Conservation (phyloP, 2,113 vertebrate genomes). For the Physeter macrocephalus region DNA sequence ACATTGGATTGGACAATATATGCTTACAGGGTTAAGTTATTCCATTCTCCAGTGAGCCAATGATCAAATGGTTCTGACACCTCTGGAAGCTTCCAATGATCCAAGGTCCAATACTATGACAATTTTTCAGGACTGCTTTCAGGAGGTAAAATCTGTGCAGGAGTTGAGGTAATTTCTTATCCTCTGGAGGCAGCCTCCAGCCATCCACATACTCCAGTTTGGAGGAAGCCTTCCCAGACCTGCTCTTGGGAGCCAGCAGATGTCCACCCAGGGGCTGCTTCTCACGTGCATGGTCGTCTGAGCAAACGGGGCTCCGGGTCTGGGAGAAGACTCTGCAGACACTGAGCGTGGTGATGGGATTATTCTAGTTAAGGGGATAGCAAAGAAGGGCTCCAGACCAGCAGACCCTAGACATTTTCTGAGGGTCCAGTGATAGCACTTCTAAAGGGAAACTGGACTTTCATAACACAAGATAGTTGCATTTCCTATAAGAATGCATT, state of each 20-base stretch:
- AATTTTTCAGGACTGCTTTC: not conserved
- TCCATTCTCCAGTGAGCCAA: not conserved
- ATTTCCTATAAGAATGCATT: not conserved
- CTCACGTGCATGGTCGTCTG: not conserved
- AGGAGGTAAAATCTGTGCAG: not conserved
- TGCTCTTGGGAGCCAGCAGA: not conserved
- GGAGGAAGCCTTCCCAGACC: not conserved
- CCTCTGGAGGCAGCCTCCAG: not conserved
- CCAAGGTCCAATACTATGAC: not conserved
- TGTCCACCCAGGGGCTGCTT: not conserved
- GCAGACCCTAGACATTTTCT: not conserved
- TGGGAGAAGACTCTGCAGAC: not conserved
- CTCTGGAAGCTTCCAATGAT: not conserved
- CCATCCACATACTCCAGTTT: too few species aligned
- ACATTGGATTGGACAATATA: not conserved
- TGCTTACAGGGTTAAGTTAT: not conserved
- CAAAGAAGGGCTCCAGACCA: not conserved
- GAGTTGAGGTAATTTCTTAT: not conserved
- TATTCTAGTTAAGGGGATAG: rapidly evolving
- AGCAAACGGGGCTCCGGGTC: not conserved
- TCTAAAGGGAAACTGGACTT: not conserved
- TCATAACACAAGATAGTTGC: not conserved
- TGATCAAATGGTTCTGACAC: not conserved
- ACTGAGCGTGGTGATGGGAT: not conserved
- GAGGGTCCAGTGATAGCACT: not conserved